Percentiles rank a stretch among this genome's conserved stretches.
These are phyloP conservation scores for Petrosia ficiformis DNA, from an alignment of 37 sponge, comb jelly and placozoan genomes.

Conservation along the genomic window DNA sequence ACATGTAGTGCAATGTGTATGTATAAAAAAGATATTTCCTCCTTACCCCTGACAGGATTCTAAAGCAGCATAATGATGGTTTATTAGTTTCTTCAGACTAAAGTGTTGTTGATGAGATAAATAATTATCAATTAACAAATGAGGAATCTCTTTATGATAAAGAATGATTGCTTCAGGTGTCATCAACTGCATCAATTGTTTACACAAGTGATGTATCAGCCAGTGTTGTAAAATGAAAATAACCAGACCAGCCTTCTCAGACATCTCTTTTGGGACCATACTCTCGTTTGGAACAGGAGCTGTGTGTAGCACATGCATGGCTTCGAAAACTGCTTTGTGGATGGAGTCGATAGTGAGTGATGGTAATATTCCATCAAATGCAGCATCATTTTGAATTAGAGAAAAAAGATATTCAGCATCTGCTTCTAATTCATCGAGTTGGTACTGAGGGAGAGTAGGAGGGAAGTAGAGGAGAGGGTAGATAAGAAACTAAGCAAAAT, in stretches of 20 bases:
- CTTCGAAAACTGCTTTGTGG: conserved; percentile 30
- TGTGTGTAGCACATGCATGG: conserved; percentile 11
- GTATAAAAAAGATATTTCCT: too few species aligned
- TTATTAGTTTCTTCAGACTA: conserved; percentile 61
- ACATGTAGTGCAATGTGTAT: too few species aligned
- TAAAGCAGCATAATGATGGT: conserved; percentile 12
- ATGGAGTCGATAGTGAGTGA: conserved; percentile 20
- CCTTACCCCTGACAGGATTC: conserved; percentile 19
- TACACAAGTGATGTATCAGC: conserved; percentile 54
- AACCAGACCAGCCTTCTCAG: conserved; percentile 34
- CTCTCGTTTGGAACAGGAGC: not conserved
- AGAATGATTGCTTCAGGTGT: conserved; percentile 68
- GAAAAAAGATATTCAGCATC: conserved; percentile 29
- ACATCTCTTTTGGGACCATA: not conserved
- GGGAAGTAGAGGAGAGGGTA: too few species aligned
- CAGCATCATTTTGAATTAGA: conserved; percentile 27
- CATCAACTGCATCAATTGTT: conserved; percentile 72
- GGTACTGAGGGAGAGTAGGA: too few species aligned
- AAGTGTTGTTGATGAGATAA: conserved; percentile 81
- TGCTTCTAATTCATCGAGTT: conserved; percentile 5
- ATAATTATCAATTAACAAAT: conserved; percentile 61
- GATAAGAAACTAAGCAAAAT: too few species aligned
- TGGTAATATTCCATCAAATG: conserved; percentile 27
- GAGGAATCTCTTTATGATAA: conserved; percentile 48
- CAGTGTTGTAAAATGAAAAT: conserved; percentile 53